These are phyloP conservation scores for Odontocolon sp. DNA, from an alignment of 2,888 invertebrate genomes.

Conservation along the genomic window DNA sequence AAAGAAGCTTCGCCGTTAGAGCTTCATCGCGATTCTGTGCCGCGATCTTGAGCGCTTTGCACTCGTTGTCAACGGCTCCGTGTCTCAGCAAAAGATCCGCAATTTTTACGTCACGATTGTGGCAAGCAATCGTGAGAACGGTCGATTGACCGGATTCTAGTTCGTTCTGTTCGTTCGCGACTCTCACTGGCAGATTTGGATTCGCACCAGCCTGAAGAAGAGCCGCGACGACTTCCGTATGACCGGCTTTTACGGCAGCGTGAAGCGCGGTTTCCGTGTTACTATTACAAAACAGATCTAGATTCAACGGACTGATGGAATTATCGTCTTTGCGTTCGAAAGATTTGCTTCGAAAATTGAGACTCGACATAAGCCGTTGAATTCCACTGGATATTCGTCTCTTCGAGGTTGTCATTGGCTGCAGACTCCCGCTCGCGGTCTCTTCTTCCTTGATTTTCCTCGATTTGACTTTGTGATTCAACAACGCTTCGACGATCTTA, in stretches of 20 bases:
- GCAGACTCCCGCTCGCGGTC: constrained; percentile 73
- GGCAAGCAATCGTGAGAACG: constrained; percentile 87
- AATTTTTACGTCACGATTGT: constrained; percentile 86
- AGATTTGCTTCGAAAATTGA: constrained; percentile 85
- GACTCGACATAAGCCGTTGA: constrained; percentile 92
- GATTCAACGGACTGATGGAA: constrained; percentile 86
- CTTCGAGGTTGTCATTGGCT: constrained; percentile 79
- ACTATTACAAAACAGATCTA: constrained; percentile 89
- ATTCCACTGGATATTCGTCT: constrained; percentile 93
- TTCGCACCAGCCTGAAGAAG: constrained; percentile 91
- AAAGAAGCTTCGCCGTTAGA: constrained; percentile 90
- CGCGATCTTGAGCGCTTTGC: constrained; percentile 90
- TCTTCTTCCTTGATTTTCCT: constrained; percentile 82
- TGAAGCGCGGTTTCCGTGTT: constrained; percentile 92
- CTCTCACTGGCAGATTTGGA: constrained; percentile 87
- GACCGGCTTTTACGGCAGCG: constrained; percentile 89
- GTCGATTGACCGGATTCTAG: constrained; percentile 82
- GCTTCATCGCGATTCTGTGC: constrained; percentile 88
- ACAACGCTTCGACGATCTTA: constrained; percentile 88
- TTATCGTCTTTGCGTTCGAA: constrained; percentile 81
- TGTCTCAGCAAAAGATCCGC: constrained; percentile 89
- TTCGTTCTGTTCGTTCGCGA: constrained; percentile 81
- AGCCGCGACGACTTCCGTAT: constrained; percentile 86
- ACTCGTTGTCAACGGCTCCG: constrained; percentile 94
- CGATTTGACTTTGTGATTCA: constrained; percentile 87